These are phyloP conservation scores for Machimus atricapillus DNA, from an alignment of 2,888 invertebrate species.

Conservation along the genomic window DNA sequence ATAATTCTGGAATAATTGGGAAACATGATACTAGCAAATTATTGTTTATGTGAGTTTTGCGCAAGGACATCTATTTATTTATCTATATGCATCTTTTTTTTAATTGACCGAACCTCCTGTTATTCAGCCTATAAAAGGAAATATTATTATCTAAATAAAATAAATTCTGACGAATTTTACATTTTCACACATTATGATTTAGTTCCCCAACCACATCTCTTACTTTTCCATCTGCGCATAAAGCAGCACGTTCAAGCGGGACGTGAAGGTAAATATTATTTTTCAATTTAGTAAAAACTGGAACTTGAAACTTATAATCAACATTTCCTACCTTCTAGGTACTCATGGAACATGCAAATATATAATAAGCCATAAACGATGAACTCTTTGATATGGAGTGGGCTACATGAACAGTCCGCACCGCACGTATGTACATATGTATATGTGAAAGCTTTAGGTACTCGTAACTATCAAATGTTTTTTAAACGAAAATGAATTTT, in stretches of 20 bases:
- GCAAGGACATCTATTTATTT: no score
- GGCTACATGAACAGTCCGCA: no score
- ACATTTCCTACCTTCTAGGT: background rate
- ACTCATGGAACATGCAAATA: background rate
- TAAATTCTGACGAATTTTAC: background rate
- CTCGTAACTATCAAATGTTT: background rate
- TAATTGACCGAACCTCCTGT: no score
- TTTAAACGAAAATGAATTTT: background rate
- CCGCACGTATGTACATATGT: no score
- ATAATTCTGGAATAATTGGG: no score
- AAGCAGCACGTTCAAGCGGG: background rate
- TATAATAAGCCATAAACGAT: background rate
- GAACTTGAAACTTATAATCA: background rate
- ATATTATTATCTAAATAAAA: background rate
- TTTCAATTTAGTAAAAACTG: background rate
- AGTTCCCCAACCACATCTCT: background rate
- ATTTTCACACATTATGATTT: background rate
- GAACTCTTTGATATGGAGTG: background rate
- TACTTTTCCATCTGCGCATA: background rate
- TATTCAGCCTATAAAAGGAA: no score
- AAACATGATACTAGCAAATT: no score
- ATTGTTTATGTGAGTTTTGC: no score
- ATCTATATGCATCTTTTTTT: no score
- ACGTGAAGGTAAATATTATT: background rate
- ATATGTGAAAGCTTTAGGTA: no score